Percentiles rank a stretch among this genome's conserved stretches.
Evolutionary conservation across 1,140 invertebrate genomes (phyloP).

Genomic region (Drosophila kohkoa): DNA sequence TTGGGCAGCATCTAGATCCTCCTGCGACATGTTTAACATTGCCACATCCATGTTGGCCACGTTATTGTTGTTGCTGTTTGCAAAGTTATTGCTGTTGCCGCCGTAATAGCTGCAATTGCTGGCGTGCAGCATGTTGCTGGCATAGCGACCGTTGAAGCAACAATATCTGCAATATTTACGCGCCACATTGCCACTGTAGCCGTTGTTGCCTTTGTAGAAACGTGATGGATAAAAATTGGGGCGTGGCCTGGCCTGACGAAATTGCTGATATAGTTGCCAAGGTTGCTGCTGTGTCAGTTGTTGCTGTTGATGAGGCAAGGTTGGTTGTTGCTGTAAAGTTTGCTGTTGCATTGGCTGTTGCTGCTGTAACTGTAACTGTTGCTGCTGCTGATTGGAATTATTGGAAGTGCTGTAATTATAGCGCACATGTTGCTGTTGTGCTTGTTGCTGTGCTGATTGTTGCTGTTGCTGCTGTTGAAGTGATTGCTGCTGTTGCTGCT

Average conservation of each 20-base stretch:
- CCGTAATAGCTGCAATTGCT: background rate
- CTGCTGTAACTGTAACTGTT: conserved; percentile 10
- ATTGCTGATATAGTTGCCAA: conserved; percentile 21
- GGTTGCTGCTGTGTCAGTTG: background rate
- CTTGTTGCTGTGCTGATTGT: conserved; percentile 4
- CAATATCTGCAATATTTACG: conserved; percentile 29
- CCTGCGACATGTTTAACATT: conserved; percentile 29
- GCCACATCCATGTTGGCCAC: conserved; percentile 18
- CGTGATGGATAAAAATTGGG: conserved; percentile 9
- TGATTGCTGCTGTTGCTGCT: background rate
- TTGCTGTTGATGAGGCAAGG: conserved; percentile 6
- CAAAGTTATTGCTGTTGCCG: background rate
- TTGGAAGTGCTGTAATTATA: conserved; percentile 1
- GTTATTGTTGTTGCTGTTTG: background rate
- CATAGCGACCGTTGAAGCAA: conserved; percentile 2
- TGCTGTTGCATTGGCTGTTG: background rate
- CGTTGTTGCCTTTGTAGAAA: conserved; percentile 22
- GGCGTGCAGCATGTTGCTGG: background rate
- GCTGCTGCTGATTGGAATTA: conserved; percentile 5
- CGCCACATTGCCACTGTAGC: background rate
- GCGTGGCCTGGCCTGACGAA: background rate
- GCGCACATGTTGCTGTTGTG: conserved; percentile 7
- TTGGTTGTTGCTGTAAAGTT: background rate
- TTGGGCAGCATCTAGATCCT: conserved; percentile 39
- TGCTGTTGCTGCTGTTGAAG: conserved; percentile 9